Evolutionary conservation across 1,140 invertebrate species (phyloP).

Genomic region (Drosophila nebulosa): DNA sequence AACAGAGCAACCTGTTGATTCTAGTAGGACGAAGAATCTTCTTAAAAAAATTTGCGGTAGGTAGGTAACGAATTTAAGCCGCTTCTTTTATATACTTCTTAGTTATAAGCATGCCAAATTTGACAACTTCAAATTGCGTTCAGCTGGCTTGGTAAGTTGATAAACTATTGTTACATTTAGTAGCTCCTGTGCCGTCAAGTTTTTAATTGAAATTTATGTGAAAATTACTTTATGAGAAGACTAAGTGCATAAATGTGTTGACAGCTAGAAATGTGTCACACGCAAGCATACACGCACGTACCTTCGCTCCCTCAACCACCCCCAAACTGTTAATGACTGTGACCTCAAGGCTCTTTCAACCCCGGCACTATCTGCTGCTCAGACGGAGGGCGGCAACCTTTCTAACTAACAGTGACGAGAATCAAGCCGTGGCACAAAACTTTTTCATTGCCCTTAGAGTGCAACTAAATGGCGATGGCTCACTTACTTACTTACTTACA

Average conservation of each 20-base stretch:
- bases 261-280: slow-evolving; percentile 25
- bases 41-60: neutral
- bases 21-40: neutral
- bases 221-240: slow-evolving; percentile 15
- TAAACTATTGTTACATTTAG: neutral
- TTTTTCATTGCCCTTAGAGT: slow-evolving; percentile 45
- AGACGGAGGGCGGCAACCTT: slow-evolving; percentile 3
- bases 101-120: neutral
- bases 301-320: neutral
- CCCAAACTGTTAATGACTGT: slow-evolving; percentile 22
- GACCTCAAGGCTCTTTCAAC: slow-evolving; percentile 5
- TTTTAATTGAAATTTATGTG: slow-evolving; percentile 42
- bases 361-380: neutral
- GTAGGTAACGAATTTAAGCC: neutral
- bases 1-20: slow-evolving; percentile 25
- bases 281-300: neutral
- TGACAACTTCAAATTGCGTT: neutral
- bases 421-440: slow-evolving; percentile 23
- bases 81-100: no score
- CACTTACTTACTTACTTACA: slow-evolving; percentile 22
- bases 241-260: slow-evolving; percentile 42
- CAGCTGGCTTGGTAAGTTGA: neutral
- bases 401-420: slow-evolving; percentile 23
- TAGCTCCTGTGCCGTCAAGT: slow-evolving; percentile 18
- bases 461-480: slow-evolving; percentile 29